Percentiles rank a stretch among this genome's conserved stretches.
Conservation (phyloP, 1,140 invertebrate genomes). For the Drosophila pandora region DNA sequence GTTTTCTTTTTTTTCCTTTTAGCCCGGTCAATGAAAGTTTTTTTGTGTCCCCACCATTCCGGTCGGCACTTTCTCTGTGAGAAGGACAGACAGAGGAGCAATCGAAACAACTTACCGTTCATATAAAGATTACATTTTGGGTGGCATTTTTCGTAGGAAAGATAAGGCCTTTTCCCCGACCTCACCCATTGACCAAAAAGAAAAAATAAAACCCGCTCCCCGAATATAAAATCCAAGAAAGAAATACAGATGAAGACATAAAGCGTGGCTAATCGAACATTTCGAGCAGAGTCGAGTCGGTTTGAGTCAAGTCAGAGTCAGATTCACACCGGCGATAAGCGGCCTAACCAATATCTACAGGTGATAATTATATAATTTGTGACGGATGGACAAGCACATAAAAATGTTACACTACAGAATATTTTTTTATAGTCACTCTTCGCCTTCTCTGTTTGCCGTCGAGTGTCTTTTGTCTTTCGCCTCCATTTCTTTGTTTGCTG, state of each 20-base stretch:
- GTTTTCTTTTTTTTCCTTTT: neutral
- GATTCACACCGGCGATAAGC: constrained; percentile 72
- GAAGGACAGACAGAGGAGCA: constrained; percentile 1
- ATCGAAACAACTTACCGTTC: constrained; percentile 34
- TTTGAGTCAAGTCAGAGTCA: constrained; percentile 48
- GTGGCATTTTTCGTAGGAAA: constrained; percentile 75
- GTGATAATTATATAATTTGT: constrained; percentile 83
- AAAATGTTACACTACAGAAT: constrained; percentile 78
- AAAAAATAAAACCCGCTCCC: constrained; percentile 15
- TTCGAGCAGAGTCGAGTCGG: constrained; percentile 59
- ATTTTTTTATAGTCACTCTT: constrained; percentile 70
- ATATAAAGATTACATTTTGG: constrained; percentile 73
- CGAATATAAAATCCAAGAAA: constrained; percentile 5
- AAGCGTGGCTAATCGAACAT: constrained; percentile 81
- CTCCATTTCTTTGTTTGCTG: constrained; percentile 53
- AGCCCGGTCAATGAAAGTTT: constrained; percentile 64
- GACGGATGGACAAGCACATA: constrained; percentile 82
- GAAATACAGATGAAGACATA: constrained; percentile 74
- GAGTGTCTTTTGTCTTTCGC: constrained; percentile 69
- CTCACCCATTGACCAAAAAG: constrained; percentile 45
- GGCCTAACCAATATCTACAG: constrained; percentile 72
- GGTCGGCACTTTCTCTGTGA: constrained; percentile 63
- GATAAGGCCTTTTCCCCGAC: constrained; percentile 51
- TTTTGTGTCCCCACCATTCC: neutral
- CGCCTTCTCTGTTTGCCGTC: constrained; percentile 52